Conservation (phyloP, 2,888 invertebrate species). For the Drosophila limbata region DNA sequence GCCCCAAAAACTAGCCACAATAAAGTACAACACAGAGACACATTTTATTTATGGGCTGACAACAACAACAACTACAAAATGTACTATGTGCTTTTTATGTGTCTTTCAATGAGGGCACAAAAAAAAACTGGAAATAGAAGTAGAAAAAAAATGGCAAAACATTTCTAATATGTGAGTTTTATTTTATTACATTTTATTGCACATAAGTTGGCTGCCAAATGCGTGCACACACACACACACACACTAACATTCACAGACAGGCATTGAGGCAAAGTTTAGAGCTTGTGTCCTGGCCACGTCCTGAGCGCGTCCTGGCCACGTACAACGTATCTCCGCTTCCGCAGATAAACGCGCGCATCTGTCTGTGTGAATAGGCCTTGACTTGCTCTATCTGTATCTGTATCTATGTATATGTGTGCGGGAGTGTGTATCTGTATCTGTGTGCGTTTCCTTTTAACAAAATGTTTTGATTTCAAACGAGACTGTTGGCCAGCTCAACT, state of each 20-base stretch:
- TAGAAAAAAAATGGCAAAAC: conserved; percentile 51
- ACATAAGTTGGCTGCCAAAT: conserved; percentile 76
- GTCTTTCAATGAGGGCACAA: conserved; percentile 16
- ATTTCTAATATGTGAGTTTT: conserved; percentile 79
- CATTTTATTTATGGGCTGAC: conserved; percentile 53
- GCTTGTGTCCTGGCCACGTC: conserved; percentile 68
- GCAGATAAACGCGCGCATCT: conserved; percentile 76
- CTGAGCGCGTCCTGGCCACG: conserved; percentile 63
- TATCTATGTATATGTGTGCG: not conserved
- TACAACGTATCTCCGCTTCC: conserved; percentile 76
- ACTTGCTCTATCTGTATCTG: conserved; percentile 13
- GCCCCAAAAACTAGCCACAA: conserved; percentile 46
- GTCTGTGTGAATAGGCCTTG: conserved; percentile 74
- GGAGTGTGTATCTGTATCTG: not conserved
- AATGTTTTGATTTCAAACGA: conserved; percentile 76
- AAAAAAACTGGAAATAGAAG: conserved; percentile 8
- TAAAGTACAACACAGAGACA: conserved; percentile 20
- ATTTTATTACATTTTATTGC: conserved; percentile 80
- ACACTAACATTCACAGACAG: conserved; percentile 20
- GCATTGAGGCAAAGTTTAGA: conserved; percentile 52
- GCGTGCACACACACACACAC: conserved; percentile 46
- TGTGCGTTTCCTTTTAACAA: conserved; percentile 73
- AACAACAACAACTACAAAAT: conserved; percentile 35
- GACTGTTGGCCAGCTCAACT: conserved; percentile 69
- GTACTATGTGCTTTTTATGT: conserved; percentile 47